These are phyloP conservation scores for Hiodon tergisus DNA, from an alignment of 2,113 vertebrate genomes.

Conservation along the genomic window DNA sequence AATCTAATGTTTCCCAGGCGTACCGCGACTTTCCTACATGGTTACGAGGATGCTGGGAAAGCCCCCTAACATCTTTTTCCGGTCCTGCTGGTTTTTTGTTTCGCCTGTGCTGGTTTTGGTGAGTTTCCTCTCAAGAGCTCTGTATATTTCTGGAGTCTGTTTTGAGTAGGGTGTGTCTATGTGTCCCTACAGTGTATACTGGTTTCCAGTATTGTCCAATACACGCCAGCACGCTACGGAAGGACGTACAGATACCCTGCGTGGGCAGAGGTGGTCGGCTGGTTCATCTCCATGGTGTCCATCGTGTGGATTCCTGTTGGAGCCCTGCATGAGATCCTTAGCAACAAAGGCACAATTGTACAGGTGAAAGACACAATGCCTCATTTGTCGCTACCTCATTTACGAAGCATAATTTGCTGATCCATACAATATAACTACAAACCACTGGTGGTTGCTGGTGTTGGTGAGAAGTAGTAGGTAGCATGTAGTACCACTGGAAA, in stretches of 20 bases:
- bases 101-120: slow-evolving; percentile 61
- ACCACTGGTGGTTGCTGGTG: no score
- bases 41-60: slow-evolving; percentile 55
- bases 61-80: slow-evolving; percentile 54
- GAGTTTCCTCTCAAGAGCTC: slow-evolving; percentile 27
- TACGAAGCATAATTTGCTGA: background rate
- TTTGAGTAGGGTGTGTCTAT: background rate
- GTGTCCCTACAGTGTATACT: slow-evolving; percentile 50
- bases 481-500: no score
- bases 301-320: slow-evolving; percentile 65
- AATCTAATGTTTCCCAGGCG: slow-evolving; percentile 40
- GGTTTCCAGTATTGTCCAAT: slow-evolving; percentile 54
- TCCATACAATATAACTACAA: background rate
- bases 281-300: slow-evolving; percentile 57
- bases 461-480: no score
- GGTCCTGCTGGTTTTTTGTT: slow-evolving; percentile 54
- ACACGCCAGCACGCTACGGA: slow-evolving; percentile 57
- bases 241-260: slow-evolving; percentile 52
- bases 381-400: background rate
- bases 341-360: slow-evolving; percentile 51
- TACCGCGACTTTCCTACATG: slow-evolving; percentile 47
- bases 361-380: slow-evolving; percentile 41
- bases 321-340: slow-evolving; percentile 58
- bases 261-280: slow-evolving; percentile 63
- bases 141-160: background rate